These are phyloP conservation scores for Conus ventricosus DNA, from an alignment of 1,140 invertebrate species.

Conservation along the genomic window DNA sequence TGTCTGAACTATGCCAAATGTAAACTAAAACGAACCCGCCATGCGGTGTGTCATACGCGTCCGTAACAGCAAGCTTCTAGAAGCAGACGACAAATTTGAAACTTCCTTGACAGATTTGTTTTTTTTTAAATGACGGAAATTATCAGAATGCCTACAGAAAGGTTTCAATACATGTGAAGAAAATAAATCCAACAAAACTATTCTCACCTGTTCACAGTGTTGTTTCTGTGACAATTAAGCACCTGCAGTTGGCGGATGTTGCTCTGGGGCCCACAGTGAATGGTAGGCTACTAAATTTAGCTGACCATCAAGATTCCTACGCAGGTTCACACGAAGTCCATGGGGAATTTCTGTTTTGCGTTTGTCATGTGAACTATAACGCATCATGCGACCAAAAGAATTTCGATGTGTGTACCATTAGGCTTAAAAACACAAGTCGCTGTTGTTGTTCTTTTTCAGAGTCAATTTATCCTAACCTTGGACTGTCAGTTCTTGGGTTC, in stretches of 20 bases:
- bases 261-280: not conserved
- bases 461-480: not conserved
- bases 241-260: not conserved
- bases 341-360: too few species aligned
- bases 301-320: not conserved
- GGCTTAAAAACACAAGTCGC: too few species aligned
- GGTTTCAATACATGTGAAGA: not conserved
- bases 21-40: too few species aligned
- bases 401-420: too few species aligned
- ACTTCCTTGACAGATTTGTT: too few species aligned
- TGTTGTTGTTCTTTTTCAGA: too few species aligned
- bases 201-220: not conserved
- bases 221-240: not conserved
- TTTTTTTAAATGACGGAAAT: too few species aligned
- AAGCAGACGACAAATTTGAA: not conserved
- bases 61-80: not conserved
- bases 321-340: not conserved
- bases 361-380: too few species aligned
- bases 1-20: too few species aligned
- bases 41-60: not conserved
- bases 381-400: too few species aligned
- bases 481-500: not conserved
- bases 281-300: slow-evolving; percentile 6
- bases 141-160: too few species aligned
- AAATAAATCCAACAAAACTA: not conserved